Base-by-base conservation (phyloP, 1,140 invertebrate species). In the Pygmarrhopalites habei region DNA sequence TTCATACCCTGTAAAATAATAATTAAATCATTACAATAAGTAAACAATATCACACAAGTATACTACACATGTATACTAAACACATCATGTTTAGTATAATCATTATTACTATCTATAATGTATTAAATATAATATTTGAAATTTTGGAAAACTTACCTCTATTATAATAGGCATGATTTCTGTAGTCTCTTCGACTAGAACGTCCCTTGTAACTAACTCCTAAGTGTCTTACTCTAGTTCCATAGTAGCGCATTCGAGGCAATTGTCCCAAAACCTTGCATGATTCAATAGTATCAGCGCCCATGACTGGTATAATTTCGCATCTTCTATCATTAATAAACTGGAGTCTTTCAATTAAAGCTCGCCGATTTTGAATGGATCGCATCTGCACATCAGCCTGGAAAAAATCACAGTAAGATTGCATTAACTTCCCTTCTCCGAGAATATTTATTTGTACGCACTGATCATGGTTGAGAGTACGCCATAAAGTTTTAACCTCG, bases 341-440 rank as follows among this genome's bases (percentile, higher is more conserved):
- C 39, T 64, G 43, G 4, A 67, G 52, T 23, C 58, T 55, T 4
- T 55, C 19, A 19, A 64, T 19, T 3, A 67, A 35, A 12, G 49
- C 49, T 43, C 41, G 59, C 25, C 51, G 43, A 44, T 67, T 58
- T 26, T 47, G 29, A 12, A 67, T 28, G 2, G 21, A 60, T 44
- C 66, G 12, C 1, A 41, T 43, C 43, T 67, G 57, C 25, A 67
- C 43, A 7, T 60, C 61, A 29, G 44, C 29, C 65, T 67, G 29
- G 2, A 58, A 58, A 39, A 56, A 17, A 39, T 21, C 15, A n/a
- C 10, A 49, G n/a, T 35, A 12, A 47, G 46, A 35, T 35, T 32
- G 12, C 14, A 26, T 28, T 39, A 39, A 39, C 7, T 39, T 39
- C 7, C 35, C 17, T 39, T 39, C n/a, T n/a, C n/a, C n/a, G n/a